phyloP scores from a whole-genome alignment of 2,888 invertebrate genomes.

The Parochlus steinenii region DNA sequence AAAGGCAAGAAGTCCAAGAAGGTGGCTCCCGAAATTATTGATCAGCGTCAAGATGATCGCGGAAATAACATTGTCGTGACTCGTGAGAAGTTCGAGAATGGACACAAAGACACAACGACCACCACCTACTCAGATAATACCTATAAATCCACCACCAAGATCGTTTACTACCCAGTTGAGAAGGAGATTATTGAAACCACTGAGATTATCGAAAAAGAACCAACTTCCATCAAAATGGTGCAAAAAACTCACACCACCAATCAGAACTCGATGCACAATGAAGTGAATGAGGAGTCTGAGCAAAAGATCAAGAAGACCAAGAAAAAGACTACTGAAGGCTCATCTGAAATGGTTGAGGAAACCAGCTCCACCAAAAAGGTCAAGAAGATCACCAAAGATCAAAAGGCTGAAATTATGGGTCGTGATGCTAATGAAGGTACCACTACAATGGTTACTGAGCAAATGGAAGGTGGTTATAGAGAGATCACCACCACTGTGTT shows the following conservation, averaged over 20 bases:
- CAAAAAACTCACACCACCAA: slow-evolving; percentile 6
- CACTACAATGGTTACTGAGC: slow-evolving; percentile 10
- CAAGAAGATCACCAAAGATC: slow-evolving; percentile 11
- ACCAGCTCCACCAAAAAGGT: too few relatives aligned
- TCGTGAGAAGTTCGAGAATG: slow-evolving; percentile 10
- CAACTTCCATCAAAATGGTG: slow-evolving; percentile 10
- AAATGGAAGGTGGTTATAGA: slow-evolving; percentile 11
- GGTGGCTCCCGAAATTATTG: slow-evolving; percentile 9
- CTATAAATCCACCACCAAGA: slow-evolving; percentile 6
- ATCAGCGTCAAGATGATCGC: slow-evolving; percentile 7
- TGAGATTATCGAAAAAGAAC: slow-evolving; percentile 11
- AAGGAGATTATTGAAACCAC: slow-evolving; percentile 12
- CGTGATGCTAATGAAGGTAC: slow-evolving; percentile 10
- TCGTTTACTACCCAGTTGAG: slow-evolving; percentile 11
- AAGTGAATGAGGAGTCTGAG: slow-evolving; percentile 1
- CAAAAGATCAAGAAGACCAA: neutral
- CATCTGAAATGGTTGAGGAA: slow-evolving; percentile 1
- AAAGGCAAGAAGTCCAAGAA: slow-evolving; percentile 11
- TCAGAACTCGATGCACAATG: slow-evolving; percentile 8
- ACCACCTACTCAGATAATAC: slow-evolving; percentile 6
- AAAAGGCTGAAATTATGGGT: slow-evolving; percentile 9
- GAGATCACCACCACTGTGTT: slow-evolving; percentile 12
- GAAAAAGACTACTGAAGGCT: neutral
- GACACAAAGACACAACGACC: slow-evolving; percentile 10
- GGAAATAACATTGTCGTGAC: slow-evolving; percentile 7